Percentiles rank a stretch among this genome's conserved stretches.
These are phyloP conservation scores for Spilogale gracilis DNA, from an alignment of 2,113 vertebrate species.

Conservation along the genomic window DNA sequence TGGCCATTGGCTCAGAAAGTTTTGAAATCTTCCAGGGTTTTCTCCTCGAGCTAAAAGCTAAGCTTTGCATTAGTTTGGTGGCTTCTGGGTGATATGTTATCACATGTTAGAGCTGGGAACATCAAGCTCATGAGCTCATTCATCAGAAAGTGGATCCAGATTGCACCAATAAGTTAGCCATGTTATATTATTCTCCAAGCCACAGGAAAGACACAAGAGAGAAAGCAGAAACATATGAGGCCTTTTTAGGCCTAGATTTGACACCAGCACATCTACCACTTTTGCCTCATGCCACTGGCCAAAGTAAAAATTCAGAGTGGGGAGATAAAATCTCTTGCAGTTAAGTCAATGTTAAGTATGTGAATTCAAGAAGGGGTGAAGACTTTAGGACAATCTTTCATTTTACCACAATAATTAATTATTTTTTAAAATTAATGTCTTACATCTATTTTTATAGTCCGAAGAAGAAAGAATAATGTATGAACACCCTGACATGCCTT, in stretches of 20 bases:
- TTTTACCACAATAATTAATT: neutral
- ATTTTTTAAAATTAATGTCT: neutral
- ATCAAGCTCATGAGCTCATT: neutral
- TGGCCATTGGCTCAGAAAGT: neutral
- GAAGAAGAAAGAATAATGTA: neutral
- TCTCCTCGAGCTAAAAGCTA: neutral
- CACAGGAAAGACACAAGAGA: neutral
- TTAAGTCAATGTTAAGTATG: neutral
- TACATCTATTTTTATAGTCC: neutral
- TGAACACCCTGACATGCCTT: neutral
- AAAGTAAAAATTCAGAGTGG: neutral
- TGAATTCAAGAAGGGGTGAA: neutral
- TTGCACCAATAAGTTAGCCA: neutral
- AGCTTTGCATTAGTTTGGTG: neutral
- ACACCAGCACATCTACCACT: neutral
- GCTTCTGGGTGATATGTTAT: neutral
- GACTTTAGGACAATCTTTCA: neutral
- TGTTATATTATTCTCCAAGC: neutral
- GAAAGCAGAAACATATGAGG: neutral
- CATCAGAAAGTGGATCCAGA: neutral
- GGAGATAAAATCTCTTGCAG: neutral
- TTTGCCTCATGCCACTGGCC: no score
- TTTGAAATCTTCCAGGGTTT: neutral
- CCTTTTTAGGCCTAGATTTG: neutral
- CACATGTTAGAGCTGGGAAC: neutral